These are phyloP conservation scores for Automeris io DNA, from an alignment of 2,888 invertebrate species.

Conservation along the genomic window DNA sequence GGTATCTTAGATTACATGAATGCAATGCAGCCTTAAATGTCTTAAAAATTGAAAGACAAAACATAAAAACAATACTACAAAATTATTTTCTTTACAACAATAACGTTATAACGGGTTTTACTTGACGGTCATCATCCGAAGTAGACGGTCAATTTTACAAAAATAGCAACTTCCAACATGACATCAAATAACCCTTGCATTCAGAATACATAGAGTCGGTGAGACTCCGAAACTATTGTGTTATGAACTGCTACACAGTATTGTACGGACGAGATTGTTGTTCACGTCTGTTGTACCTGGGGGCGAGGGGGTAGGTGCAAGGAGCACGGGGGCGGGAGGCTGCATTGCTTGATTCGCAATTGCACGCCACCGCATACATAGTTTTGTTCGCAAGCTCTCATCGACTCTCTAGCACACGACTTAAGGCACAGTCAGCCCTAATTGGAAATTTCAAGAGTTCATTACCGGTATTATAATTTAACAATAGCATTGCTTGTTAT, in stretches of 20 bases:
- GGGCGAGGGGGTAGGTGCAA: slow-evolving; percentile 22
- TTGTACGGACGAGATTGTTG: slow-evolving; percentile 58
- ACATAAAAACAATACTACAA: too few species aligned
- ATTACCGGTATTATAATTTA: slow-evolving; percentile 30
- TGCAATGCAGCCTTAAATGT: too few species aligned
- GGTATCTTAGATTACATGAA: too few species aligned
- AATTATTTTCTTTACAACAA: too few species aligned
- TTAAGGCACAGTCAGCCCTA: slow-evolving; percentile 55
- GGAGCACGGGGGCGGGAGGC: slow-evolving; percentile 23
- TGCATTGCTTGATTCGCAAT: slow-evolving; percentile 52
- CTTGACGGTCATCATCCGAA: too few species aligned
- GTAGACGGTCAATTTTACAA: too few species aligned
- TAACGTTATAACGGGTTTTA: too few species aligned
- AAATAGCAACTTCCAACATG: too few species aligned
- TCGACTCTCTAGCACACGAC: slow-evolving; percentile 45
- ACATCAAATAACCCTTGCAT: slow-evolving; percentile 10
- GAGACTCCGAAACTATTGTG: slow-evolving; percentile 42
- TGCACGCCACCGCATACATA: slow-evolving; percentile 60
- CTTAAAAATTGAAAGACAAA: too few species aligned
- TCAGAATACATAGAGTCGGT: slow-evolving; percentile 16
- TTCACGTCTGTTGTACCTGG: slow-evolving; percentile 48
- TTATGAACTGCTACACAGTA: slow-evolving; percentile 35
- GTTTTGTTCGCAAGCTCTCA: slow-evolving; percentile 65
- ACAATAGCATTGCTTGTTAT: slow-evolving; percentile 30
- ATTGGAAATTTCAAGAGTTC: slow-evolving; percentile 53